These are phyloP conservation scores for Megathymus violae DNA, from an alignment of 1,140 invertebrate genomes.

Conservation along the genomic window DNA sequence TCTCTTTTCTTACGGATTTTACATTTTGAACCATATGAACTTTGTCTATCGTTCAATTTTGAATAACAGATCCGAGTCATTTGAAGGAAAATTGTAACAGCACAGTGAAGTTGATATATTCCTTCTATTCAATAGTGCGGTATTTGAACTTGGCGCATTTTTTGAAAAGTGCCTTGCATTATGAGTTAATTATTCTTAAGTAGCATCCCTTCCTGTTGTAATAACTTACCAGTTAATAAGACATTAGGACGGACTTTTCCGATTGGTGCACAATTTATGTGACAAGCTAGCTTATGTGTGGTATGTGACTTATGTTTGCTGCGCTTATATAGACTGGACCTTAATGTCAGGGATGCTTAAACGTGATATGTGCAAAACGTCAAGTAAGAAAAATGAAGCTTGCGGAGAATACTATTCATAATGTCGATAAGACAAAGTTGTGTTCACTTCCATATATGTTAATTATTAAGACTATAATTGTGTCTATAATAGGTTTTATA, in stretches of 20 bases:
- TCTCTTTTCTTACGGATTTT: conserved; percentile 18
- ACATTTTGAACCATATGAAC: conserved; percentile 42
- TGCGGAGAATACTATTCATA: too few species aligned
- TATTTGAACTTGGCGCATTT: conserved; percentile 44
- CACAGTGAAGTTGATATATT: conserved; percentile 63
- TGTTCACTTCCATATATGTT: too few species aligned
- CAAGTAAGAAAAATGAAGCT: neutral
- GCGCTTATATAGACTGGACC: neutral
- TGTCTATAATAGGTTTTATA: too few species aligned
- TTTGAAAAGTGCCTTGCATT: conserved; percentile 18
- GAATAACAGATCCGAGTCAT: conserved; percentile 33
- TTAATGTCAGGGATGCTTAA: conserved; percentile 8
- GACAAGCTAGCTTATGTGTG: neutral
- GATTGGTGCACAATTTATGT: conserved; percentile 26
- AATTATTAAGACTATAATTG: too few species aligned
- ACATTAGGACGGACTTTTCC: conserved; percentile 32
- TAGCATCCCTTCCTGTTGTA: conserved; percentile 30
- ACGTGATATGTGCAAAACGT: neutral
- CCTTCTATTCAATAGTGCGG: conserved; percentile 42
- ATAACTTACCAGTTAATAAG: conserved; percentile 33
- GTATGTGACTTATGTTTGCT: conserved; percentile 5
- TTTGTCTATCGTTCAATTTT: conserved; percentile 38
- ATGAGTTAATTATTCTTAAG: conserved; percentile 46
- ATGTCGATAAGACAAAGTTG: too few species aligned
- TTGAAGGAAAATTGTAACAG: conserved; percentile 62